These are phyloP conservation scores for Crocidura indochinensis DNA, from an alignment of 2,797 vertebrate species.

Conservation along the genomic window DNA sequence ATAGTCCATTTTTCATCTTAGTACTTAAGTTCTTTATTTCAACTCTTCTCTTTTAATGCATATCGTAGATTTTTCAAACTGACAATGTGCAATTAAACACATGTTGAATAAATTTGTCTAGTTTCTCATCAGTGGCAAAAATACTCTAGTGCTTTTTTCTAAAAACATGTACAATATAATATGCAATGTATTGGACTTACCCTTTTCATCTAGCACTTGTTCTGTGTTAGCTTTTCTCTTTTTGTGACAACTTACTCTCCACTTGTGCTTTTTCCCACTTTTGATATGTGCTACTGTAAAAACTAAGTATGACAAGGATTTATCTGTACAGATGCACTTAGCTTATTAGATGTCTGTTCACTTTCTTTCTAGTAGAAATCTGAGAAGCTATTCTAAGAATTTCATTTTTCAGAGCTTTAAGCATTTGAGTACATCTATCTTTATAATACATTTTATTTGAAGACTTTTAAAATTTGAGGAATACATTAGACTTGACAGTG, in stretches of 20 bases:
- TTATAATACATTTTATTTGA: slow-evolving; percentile 44
- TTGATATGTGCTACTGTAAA: slow-evolving; percentile 15
- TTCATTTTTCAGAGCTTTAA: slow-evolving; percentile 14
- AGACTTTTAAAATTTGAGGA: slow-evolving; percentile 61
- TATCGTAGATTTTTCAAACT: too few relatives aligned
- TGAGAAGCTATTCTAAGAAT: slow-evolving; percentile 1
- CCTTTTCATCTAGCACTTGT: not conserved
- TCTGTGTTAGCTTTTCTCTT: slow-evolving; percentile 1
- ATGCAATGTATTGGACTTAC: too few relatives aligned
- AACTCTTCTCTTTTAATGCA: too few relatives aligned
- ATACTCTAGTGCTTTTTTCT: too few relatives aligned
- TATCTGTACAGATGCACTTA: not conserved
- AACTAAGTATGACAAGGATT: not conserved
- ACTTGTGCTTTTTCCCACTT: slow-evolving; percentile 14
- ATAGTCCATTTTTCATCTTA: too few relatives aligned
- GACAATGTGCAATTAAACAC: too few relatives aligned
- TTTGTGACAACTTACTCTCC: slow-evolving; percentile 9
- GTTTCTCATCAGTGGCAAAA: too few relatives aligned
- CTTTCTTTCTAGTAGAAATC: slow-evolving; percentile 63
- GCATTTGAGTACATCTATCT: slow-evolving; percentile 7
- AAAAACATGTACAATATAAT: too few relatives aligned
- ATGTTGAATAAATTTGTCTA: too few relatives aligned
- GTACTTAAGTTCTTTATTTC: too few relatives aligned
- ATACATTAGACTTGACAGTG: slow-evolving; percentile 6
- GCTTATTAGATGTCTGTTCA: not conserved